Percentiles rank a stretch among this genome's conserved stretches.
Conservation (phyloP, 2,888 invertebrate species). For the Microchrysa polita region DNA sequence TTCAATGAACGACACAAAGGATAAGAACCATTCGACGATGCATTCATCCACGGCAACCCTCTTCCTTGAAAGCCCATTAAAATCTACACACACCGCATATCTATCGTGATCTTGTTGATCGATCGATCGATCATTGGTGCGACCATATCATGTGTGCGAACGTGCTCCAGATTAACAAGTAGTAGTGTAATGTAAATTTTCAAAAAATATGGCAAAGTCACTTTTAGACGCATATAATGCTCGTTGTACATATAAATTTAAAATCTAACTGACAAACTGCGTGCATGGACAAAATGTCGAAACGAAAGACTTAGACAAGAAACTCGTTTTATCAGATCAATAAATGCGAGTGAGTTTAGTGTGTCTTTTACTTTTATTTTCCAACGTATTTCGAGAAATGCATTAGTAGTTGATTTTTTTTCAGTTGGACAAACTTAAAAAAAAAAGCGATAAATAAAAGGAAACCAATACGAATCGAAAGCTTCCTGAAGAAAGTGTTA, state of each 20-base stretch:
- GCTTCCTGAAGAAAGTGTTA: not conserved
- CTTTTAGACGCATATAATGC: slow-evolving; percentile 23
- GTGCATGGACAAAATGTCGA: slow-evolving; percentile 13
- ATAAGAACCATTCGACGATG: too few species aligned
- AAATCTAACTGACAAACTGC: slow-evolving; percentile 2
- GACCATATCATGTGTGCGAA: slow-evolving; percentile 32
- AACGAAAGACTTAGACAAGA: slow-evolving; percentile 33
- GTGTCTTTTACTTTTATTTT: not conserved
- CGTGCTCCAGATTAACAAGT: slow-evolving; percentile 36
- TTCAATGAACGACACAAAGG: too few species aligned
- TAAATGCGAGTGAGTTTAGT: not conserved
- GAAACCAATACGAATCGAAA: not conserved
- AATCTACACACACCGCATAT: not conserved
- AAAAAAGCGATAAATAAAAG: not conserved
- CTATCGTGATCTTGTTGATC: slow-evolving; percentile 35
- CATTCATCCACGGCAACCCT: too few species aligned
- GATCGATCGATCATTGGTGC: slow-evolving; percentile 40
- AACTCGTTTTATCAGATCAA: slow-evolving; percentile 21
- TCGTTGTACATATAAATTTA: too few species aligned
- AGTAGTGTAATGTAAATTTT: slow-evolving; percentile 32
- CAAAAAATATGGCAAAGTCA: slow-evolving; percentile 48
- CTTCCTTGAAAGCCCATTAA: not conserved
- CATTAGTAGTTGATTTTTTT: not conserved
- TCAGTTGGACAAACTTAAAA: too few species aligned
- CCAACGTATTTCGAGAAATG: slow-evolving; percentile 1